Percentiles rank a stretch among this genome's conserved stretches.
These are phyloP conservation scores for Polypterus bichir DNA, from an alignment of 2,113 vertebrate genomes.

Conservation along the genomic window DNA sequence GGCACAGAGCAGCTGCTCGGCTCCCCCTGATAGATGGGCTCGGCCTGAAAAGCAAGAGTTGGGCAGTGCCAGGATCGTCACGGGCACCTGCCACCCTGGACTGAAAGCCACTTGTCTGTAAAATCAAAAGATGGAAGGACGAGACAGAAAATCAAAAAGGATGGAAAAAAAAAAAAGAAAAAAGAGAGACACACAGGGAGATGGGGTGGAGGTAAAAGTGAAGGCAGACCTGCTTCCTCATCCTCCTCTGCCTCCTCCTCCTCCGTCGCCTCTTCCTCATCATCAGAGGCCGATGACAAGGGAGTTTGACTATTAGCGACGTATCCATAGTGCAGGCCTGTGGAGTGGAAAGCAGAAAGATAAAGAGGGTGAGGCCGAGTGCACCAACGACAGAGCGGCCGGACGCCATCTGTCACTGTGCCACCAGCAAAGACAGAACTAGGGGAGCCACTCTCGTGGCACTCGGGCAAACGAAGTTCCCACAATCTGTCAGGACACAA, in stretches of 20 bases:
- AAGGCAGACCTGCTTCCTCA: slow-evolving; percentile 99
- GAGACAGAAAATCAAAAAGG: neutral
- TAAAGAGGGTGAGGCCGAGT: slow-evolving; percentile 30
- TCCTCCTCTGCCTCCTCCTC: slow-evolving; percentile 72
- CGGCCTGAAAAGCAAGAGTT: neutral
- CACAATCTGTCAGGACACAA: slow-evolving; percentile 25
- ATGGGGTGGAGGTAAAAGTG: slow-evolving; percentile 56
- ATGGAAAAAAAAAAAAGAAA: slow-evolving; percentile 24
- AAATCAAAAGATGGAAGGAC: neutral
- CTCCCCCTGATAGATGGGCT: no score
- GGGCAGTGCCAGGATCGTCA: no score
- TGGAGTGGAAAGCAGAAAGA: slow-evolving; percentile 74
- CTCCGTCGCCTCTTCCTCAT: slow-evolving; percentile 57
- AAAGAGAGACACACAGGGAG: slow-evolving; percentile 18
- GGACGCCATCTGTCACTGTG: slow-evolving; percentile 36
- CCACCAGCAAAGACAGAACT: slow-evolving; percentile 42
- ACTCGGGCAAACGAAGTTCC: slow-evolving; percentile 17
- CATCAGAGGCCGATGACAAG: slow-evolving; percentile 95
- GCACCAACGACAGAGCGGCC: neutral
- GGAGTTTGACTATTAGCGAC: slow-evolving; percentile 85
- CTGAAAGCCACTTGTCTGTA: neutral
- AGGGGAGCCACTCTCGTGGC: slow-evolving; percentile 36
- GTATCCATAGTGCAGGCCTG: slow-evolving; percentile 90
- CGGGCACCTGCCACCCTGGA: neutral
- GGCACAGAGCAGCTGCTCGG: no score